phyloP scores from a whole-genome alignment of 1,140 invertebrate genomes.

The Bombus soroeensis region DNA sequence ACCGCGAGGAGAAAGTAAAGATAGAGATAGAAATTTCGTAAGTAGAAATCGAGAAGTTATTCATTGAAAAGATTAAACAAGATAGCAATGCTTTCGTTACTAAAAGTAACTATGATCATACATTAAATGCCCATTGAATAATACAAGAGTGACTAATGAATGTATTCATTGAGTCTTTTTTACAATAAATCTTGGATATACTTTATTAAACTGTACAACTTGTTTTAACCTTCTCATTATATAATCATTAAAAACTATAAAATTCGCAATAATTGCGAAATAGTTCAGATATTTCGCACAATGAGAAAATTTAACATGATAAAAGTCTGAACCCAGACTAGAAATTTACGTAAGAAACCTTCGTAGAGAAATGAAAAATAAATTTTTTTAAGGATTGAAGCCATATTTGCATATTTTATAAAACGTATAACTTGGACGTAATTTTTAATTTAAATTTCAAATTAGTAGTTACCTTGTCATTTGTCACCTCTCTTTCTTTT shows the following conservation, averaged over 20 bases:
- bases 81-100: neutral
- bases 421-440: neutral
- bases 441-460: neutral
- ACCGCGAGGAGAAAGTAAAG: neutral
- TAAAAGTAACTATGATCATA: neutral
- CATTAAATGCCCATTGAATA: neutral
- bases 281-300: neutral
- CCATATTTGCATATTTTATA: neutral
- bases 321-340: neutral
- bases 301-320: neutral
- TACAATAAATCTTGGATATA: neutral
- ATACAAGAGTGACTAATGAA: neutral
- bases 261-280: neutral
- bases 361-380: neutral
- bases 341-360: neutral
- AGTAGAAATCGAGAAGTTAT: neutral
- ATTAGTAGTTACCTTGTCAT: neutral
- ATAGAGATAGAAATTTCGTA: neutral
- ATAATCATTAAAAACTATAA: neutral
- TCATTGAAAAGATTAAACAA: neutral
- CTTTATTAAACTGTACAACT: neutral
- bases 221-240: neutral
- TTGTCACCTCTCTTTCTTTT: too few relatives aligned
- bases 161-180: neutral
- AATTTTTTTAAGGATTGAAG: neutral